phyloP scores from a whole-genome alignment of 2,797 vertebrate species.

The Paedocypris micromegethes region DNA sequence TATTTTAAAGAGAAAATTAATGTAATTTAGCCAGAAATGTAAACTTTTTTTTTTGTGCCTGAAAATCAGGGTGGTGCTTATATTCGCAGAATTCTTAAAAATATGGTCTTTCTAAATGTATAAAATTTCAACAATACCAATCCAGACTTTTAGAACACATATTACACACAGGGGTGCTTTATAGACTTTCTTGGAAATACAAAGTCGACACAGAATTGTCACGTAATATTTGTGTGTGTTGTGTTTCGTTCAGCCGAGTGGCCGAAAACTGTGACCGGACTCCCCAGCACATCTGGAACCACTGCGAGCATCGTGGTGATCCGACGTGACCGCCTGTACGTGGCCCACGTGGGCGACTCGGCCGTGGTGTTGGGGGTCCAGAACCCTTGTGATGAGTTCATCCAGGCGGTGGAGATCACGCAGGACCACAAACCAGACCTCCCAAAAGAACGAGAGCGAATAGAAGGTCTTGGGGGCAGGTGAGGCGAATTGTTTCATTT shows the following conservation, averaged over 20 bases:
- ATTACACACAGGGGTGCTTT: too few species aligned
- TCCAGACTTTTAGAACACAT: too few species aligned
- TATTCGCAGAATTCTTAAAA: too few species aligned
- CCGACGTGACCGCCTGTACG: slow-evolving; percentile 85
- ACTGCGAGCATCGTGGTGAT: slow-evolving; percentile 93
- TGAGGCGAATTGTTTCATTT: slow-evolving; percentile 49
- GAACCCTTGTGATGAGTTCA: slow-evolving; percentile 77
- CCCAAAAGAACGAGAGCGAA: slow-evolving; percentile 87
- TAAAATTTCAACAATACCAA: too few species aligned
- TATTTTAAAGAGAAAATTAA: too few species aligned
- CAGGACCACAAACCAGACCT: slow-evolving; percentile 96
- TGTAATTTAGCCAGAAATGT: too few species aligned
- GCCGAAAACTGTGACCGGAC: slow-evolving; percentile 92
- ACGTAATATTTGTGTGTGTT: slow-evolving; percentile 22
- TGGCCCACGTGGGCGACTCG: slow-evolving; percentile 92
- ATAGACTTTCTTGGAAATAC: background rate
- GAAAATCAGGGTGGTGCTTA: too few species aligned
- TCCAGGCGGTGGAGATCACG: slow-evolving; percentile 88
- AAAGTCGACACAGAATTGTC: background rate
- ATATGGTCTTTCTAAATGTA: too few species aligned
- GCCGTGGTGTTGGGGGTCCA: slow-evolving; percentile 90
- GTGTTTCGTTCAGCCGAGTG: slow-evolving; percentile 76
- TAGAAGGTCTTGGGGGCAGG: slow-evolving; percentile 95
- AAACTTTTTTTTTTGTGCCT: too few species aligned
- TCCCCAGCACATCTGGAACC: slow-evolving; percentile 92